Evolutionary conservation across 1,140 invertebrate genomes (phyloP).

Genomic region (Adoxophyes honmai): DNA sequence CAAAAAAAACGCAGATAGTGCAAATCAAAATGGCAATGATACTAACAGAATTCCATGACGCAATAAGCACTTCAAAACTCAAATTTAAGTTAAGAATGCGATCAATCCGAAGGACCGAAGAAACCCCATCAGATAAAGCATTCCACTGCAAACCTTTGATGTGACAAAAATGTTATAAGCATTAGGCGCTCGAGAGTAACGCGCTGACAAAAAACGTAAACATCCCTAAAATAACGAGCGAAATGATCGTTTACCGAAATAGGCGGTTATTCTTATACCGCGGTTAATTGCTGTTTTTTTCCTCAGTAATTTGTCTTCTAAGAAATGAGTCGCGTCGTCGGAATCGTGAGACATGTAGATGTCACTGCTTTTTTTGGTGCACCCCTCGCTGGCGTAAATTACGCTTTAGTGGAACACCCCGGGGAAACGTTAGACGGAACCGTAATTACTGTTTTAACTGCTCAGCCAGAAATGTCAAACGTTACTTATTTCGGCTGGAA

Average conservation of each 20-base stretch:
- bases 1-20: too few relatives aligned
- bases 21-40: too few relatives aligned
- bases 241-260: conserved; percentile 57
- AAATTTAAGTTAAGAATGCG: too few relatives aligned
- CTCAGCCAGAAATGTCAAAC: conserved; percentile 66
- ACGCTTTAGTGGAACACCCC: conserved; percentile 66
- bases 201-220: conserved; percentile 47
- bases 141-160: conserved; percentile 31
- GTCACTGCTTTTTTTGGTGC: conserved; percentile 57
- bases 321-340: conserved; percentile 75
- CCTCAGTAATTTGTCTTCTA: conserved; percentile 73
- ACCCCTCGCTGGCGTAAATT: conserved; percentile 67
- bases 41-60: too few relatives aligned
- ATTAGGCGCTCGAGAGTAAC: conserved; percentile 27
- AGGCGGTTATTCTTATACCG: conserved; percentile 51
- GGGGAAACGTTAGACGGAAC: conserved; percentile 69
- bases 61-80: too few relatives aligned
- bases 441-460: conserved; percentile 71
- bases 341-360: conserved; percentile 69
- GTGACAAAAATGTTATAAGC: conserved; percentile 29
- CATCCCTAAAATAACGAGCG: conserved; percentile 52
- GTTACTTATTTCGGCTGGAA: conserved; percentile 54
- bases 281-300: conserved; percentile 74
- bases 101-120: too few relatives aligned
- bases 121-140: conserved; percentile 6